phyloP scores from a whole-genome alignment of 2,797 vertebrate genomes.

The Spatula clypeata region DNA sequence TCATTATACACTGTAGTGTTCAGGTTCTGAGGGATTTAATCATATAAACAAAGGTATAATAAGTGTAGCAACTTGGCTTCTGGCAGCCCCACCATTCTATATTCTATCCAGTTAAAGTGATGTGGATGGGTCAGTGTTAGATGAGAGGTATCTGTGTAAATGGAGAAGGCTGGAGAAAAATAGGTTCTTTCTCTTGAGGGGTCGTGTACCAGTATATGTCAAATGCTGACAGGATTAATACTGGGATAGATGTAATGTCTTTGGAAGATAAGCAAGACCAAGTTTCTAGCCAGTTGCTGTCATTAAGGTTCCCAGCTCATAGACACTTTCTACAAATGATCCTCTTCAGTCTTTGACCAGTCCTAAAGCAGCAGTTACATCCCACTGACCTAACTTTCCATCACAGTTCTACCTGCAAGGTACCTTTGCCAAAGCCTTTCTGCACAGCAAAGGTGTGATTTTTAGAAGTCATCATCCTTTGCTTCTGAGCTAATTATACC shows the following conservation, averaged over 20 bases:
- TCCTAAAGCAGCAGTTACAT: not conserved
- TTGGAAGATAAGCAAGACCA: not conserved
- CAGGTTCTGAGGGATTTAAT: constrained; percentile 12
- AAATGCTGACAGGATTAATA: not conserved
- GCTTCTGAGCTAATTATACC: not conserved
- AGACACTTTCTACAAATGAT: not conserved
- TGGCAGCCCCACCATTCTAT: not conserved
- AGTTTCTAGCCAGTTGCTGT: not conserved
- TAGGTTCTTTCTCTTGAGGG: not conserved
- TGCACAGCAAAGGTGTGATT: not conserved
- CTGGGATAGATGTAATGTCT: not conserved
- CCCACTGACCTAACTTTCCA: not conserved
- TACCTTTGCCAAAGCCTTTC: not conserved
- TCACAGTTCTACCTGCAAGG: not conserved
- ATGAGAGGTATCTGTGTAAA: not conserved
- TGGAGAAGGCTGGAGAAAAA: not conserved
- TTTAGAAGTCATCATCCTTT: not conserved
- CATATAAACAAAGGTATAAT: not conserved
- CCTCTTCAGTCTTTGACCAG: not conserved
- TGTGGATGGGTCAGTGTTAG: not conserved
- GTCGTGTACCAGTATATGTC: not conserved
- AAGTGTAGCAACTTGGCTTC: not conserved
- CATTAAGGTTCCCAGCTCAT: not conserved
- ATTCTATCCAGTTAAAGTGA: not conserved
- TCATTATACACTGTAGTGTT: constrained; percentile 37